phyloP scores from a whole-genome alignment of 1,140 invertebrate species.

The Calosoma granatense region DNA sequence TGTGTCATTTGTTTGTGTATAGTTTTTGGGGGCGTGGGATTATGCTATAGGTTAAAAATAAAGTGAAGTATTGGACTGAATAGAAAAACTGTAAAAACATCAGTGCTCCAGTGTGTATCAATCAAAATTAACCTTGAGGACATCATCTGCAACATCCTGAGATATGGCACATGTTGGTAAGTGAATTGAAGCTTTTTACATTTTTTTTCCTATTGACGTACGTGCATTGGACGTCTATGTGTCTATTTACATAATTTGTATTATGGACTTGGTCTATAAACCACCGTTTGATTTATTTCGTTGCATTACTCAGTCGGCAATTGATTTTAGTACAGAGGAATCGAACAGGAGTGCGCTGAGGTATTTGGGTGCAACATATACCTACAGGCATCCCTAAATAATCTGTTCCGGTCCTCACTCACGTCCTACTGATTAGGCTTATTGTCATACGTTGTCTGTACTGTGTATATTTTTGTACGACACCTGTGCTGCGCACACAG shows the following conservation, averaged over 20 bases:
- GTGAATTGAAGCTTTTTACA: background rate
- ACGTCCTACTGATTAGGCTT: no score
- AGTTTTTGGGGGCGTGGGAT: conserved; percentile 2
- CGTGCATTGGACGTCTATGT: background rate
- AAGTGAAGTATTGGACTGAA: background rate
- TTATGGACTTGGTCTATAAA: background rate
- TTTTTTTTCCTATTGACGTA: background rate
- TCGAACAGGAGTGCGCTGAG: background rate
- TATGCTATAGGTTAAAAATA: conserved; percentile 6
- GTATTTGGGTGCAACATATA: background rate
- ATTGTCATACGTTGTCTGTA: no score
- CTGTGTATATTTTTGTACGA: background rate
- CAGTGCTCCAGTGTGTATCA: conserved; percentile 3
- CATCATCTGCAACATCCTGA: background rate
- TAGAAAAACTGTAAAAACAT: background rate
- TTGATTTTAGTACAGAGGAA: background rate
- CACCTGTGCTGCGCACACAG: background rate
- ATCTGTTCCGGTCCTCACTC: no score
- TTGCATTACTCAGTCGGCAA: background rate
- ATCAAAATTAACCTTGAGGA: background rate
- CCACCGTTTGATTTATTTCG: background rate
- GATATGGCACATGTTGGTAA: background rate
- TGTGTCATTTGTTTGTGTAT: conserved; percentile 9
- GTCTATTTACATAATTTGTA: background rate
- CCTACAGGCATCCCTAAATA: background rate